Evolutionary conservation across 2,113 vertebrate genomes (phyloP).

Genomic region (Psittacula cyanocephala): DNA sequence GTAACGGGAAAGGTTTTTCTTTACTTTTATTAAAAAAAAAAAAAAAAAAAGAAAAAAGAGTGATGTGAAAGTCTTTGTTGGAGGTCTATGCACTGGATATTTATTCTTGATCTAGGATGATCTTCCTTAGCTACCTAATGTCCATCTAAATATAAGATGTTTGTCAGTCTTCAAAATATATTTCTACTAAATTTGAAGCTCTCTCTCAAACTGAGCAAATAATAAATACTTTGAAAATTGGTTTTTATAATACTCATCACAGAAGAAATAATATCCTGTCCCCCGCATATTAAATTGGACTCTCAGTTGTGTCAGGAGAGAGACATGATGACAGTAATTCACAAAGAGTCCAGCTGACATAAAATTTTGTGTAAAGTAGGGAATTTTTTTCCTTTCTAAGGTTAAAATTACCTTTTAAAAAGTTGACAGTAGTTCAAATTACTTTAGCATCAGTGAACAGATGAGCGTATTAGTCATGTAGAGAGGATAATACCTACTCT

Average conservation of each 20-base stretch:
- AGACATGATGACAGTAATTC: not conserved
- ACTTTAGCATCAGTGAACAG: not conserved
- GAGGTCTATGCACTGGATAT: not conserved
- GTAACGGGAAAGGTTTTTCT: not conserved
- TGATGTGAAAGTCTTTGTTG: not conserved
- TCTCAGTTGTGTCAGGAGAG: not conserved
- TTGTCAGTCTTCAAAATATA: not conserved
- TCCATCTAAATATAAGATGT: not conserved
- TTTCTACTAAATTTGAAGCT: not conserved
- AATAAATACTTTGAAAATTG: not conserved
- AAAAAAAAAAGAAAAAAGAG: no score
- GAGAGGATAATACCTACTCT: not conserved
- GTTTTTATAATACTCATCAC: not conserved
- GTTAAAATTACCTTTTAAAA: not conserved
- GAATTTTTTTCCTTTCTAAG: not conserved
- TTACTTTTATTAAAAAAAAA: not conserved
- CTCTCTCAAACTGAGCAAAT: not conserved
- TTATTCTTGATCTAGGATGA: not conserved
- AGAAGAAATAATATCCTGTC: not conserved
- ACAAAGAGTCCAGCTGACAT: not conserved
- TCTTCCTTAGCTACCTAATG: not conserved
- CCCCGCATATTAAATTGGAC: not conserved
- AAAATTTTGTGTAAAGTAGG: not conserved
- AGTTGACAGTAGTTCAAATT: not conserved
- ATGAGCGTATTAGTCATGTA: not conserved